A percentile compares a stretch with the other conserved stretches of the same genome.
phyloP scores from a whole-genome alignment of 1,140 invertebrate genomes.

The Aleiodes sp. region DNA sequence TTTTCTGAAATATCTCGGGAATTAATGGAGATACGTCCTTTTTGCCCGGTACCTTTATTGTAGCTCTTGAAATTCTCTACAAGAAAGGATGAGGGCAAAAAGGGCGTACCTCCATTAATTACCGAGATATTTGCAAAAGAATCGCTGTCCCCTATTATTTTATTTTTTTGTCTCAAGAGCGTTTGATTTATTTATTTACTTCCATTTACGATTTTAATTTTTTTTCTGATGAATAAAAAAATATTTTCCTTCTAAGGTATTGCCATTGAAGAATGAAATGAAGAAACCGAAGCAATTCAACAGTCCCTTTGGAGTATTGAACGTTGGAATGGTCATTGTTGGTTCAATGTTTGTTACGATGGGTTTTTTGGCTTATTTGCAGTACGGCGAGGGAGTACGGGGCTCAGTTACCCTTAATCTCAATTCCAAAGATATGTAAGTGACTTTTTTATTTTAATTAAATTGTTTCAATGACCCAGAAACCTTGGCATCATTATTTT shows the following conservation, averaged over 20 bases:
- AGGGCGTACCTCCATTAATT: no score
- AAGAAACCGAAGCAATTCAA: constrained; percentile 79
- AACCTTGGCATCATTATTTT: constrained; percentile 3
- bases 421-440: constrained; percentile 70
- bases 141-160: not conserved
- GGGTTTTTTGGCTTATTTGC: constrained; percentile 86
- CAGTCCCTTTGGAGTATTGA: constrained; percentile 81
- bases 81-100: no score
- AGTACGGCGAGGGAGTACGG: constrained; percentile 76
- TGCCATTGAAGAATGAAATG: constrained; percentile 93
- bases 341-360: constrained; percentile 78
- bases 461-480: no score
- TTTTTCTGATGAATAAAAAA: not conserved
- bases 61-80: no score
- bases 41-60: no score
- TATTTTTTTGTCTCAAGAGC: not conserved
- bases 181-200: not conserved
- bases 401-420: constrained; percentile 82
- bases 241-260: constrained; percentile 68
- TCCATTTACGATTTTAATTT: not conserved
- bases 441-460: constrained; percentile 34
- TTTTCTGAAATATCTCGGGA: no score
- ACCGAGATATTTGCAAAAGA: no score
- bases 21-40: no score
- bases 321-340: constrained; percentile 84